phyloP scores from a whole-genome alignment of 2,888 invertebrate species.

The Andrena bicolor region DNA sequence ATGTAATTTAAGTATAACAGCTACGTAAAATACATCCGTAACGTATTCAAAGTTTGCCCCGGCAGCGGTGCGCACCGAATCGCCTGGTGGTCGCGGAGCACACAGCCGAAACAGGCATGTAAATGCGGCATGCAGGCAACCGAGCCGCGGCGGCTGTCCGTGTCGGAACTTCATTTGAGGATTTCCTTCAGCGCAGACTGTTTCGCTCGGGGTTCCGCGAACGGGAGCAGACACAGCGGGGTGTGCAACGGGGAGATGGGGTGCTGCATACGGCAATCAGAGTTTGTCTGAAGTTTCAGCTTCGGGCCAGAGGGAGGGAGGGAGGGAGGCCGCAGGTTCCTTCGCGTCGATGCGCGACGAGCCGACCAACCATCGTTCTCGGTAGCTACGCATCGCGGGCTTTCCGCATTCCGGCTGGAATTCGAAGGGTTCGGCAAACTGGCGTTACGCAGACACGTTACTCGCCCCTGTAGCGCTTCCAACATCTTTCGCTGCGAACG shows the following conservation, averaged over 20 bases:
- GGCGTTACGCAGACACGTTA: neutral
- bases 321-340: conserved; percentile 30
- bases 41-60: conserved; percentile 29
- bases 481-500: neutral
- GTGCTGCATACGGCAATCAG: conserved; percentile 76
- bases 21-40: conserved; percentile 20
- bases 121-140: conserved; percentile 42
- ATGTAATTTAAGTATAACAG: conserved; percentile 34
- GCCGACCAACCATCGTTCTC: conserved; percentile 50
- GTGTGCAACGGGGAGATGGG: conserved; percentile 17
- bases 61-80: neutral
- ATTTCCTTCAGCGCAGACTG: conserved; percentile 48
- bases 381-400: conserved; percentile 34
- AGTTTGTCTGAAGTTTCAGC: conserved; percentile 76
- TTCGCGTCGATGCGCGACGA: conserved; percentile 49
- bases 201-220: conserved; percentile 41
- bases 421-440: neutral
- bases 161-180: conserved; percentile 56
- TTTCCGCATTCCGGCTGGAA: conserved; percentile 28
- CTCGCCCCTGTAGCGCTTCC: neutral
- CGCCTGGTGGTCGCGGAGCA: conserved; percentile 3
- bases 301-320: conserved; percentile 12
- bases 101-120: conserved; percentile 29
- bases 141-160: conserved; percentile 27
- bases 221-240: conserved; percentile 22